Conservation (phyloP, 2,888 invertebrate genomes). For the Eumacrocentrus americanus region DNA sequence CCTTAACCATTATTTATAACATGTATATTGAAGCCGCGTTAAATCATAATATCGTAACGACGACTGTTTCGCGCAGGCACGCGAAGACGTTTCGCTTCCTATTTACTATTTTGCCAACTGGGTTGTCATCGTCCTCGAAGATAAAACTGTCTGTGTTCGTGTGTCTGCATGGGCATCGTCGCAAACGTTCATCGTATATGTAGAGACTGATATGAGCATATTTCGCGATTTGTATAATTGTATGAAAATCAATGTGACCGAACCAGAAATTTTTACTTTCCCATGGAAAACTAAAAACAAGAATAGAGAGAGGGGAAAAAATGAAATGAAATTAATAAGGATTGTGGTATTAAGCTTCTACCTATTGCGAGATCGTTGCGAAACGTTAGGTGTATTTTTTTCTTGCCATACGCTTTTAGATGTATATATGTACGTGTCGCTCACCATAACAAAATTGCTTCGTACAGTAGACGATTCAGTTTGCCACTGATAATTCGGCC, state of each 20-base stretch:
- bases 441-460: background rate
- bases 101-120: background rate
- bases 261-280: too few species aligned
- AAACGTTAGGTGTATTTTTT: too few species aligned
- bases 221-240: background rate
- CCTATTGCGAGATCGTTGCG: too few species aligned
- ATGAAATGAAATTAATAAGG: too few species aligned
- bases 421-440: background rate
- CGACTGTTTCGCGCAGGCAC: constrained; percentile 8
- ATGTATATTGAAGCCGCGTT: constrained; percentile 20
- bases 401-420: constrained; percentile 20
- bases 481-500: constrained; percentile 14
- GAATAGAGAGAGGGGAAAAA: background rate
- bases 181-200: constrained; percentile 20
- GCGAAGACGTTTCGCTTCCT: constrained; percentile 10
- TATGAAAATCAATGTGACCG: too few species aligned
- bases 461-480: background rate
- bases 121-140: background rate
- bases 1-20: constrained; percentile 36
- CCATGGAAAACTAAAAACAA: too few species aligned
- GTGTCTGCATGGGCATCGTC: constrained; percentile 8
- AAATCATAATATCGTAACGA: constrained; percentile 12
- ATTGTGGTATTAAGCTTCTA: too few species aligned
- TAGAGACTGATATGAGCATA: constrained; percentile 23
- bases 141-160: constrained; percentile 1